Evolutionary conservation across 1,140 invertebrate species (phyloP).

Genomic region (Drosophila carrolli): DNA sequence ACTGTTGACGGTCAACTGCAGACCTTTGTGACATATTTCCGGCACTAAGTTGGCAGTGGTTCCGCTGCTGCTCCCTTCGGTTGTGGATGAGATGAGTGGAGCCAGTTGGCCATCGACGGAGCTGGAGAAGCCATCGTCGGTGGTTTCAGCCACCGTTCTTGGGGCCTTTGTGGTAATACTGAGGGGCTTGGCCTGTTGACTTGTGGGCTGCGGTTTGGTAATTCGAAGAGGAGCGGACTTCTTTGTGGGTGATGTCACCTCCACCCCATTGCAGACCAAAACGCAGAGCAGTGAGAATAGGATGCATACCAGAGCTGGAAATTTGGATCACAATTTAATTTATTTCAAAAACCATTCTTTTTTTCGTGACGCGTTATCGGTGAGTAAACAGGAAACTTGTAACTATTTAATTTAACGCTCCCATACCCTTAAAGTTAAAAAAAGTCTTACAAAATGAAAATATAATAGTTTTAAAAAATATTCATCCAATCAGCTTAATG

Average conservation of each 20-base stretch:
- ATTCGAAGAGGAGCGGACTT: constrained; percentile 58
- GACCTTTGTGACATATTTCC: constrained; percentile 73
- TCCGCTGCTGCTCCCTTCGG: constrained; percentile 34
- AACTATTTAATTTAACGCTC: no score
- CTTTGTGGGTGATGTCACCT: constrained; percentile 38
- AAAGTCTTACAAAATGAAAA: no score
- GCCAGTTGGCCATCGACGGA: constrained; percentile 42
- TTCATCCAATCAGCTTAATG: no score
- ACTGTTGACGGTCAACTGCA: constrained; percentile 49
- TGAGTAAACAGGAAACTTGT: no score
- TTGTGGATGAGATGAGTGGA: constrained; percentile 61
- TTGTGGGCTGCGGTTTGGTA: constrained; percentile 66
- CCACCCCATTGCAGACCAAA: constrained; percentile 28
- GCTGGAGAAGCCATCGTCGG: constrained; percentile 19
- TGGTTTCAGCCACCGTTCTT: constrained; percentile 32
- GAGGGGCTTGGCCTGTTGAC: constrained; percentile 27
- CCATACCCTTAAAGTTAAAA: no score
- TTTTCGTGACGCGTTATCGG: no score
- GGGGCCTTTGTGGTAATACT: constrained; percentile 36
- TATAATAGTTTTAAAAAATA: no score
- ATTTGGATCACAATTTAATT: neutral
- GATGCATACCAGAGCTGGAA: constrained; percentile 39
- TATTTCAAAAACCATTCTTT: neutral
- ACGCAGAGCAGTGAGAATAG: constrained; percentile 35
- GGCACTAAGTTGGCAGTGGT: constrained; percentile 55